These are phyloP conservation scores for Luidia sarsii DNA, from an alignment of 53 echinoderm and acorn worm genomes.

Conservation along the genomic window DNA sequence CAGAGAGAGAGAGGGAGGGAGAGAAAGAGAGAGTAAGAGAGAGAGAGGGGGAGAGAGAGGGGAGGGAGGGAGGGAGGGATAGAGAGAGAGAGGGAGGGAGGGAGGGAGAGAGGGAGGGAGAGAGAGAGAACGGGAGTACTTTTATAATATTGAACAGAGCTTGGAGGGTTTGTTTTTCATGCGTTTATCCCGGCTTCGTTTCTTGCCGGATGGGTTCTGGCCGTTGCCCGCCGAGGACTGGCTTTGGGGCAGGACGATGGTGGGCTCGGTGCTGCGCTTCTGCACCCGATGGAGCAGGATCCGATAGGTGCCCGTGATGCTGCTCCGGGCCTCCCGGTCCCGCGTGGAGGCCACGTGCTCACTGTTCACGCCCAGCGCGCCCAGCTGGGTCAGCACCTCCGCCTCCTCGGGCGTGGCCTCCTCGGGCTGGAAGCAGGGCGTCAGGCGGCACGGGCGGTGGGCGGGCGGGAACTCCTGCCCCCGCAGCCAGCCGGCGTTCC, in stretches of 20 bases:
- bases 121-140: background rate
- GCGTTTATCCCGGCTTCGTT: conserved; percentile 60
- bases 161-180: conserved; percentile 94
- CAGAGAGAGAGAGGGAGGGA: too few relatives aligned
- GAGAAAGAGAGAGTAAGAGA: too few relatives aligned
- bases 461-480: conserved; percentile 89
- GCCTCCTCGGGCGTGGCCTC: conserved; percentile 82
- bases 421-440: conserved; percentile 83
- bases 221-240: conserved; percentile 58
- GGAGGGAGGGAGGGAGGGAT: too few relatives aligned
- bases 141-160: conserved; percentile 85
- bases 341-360: conserved; percentile 80
- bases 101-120: too few relatives aligned
- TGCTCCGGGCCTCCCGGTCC: conserved; percentile 93
- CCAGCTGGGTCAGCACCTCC: conserved; percentile 78
- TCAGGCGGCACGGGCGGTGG: conserved; percentile 79
- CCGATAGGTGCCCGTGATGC: conserved; percentile 97
- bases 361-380: conserved; percentile 76
- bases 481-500: conserved; percentile 69
- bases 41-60: too few relatives aligned
- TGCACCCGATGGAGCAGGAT: conserved; percentile 90
- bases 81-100: too few relatives aligned
- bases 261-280: conserved; percentile 76
- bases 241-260: conserved; percentile 56
- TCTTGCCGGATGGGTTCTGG: conserved; percentile 62